These are phyloP conservation scores for Antheraea mylitta DNA, from an alignment of 1,140 invertebrate genomes.

Conservation along the genomic window DNA sequence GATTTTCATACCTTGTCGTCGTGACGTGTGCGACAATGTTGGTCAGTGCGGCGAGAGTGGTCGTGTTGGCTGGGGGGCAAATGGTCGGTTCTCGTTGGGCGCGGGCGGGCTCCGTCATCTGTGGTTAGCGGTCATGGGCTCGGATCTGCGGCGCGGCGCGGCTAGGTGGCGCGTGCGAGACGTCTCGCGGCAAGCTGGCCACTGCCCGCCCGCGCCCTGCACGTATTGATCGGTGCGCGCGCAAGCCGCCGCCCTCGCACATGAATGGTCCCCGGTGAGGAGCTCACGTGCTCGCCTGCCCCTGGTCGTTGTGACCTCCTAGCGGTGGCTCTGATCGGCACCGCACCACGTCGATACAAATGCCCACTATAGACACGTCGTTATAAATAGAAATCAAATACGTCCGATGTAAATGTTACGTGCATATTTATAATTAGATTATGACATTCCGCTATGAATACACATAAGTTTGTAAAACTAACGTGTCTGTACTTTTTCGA, in stretches of 20 bases:
- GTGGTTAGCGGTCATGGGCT: slow-evolving; percentile 65
- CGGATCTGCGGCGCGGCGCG: slow-evolving; percentile 36
- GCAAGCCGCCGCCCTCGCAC: slow-evolving; percentile 60
- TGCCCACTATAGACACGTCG: not conserved
- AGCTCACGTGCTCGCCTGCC: slow-evolving; percentile 53
- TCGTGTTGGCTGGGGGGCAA: slow-evolving; percentile 46
- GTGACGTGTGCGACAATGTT: slow-evolving; percentile 28
- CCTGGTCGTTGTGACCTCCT: slow-evolving; percentile 31
- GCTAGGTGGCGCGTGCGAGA: slow-evolving; percentile 48
- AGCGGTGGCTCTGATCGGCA: slow-evolving; percentile 14
- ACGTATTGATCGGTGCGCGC: slow-evolving; percentile 67
- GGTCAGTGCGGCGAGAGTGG: slow-evolving; percentile 30
- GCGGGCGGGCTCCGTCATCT: slow-evolving; percentile 67
- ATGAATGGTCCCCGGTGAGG: slow-evolving; percentile 64
- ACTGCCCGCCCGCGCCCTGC: slow-evolving; percentile 47
- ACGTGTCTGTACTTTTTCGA: no score
- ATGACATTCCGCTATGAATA: no score
- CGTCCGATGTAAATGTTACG: not conserved
- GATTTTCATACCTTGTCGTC: slow-evolving; percentile 64
- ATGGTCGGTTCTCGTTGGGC: slow-evolving; percentile 40
- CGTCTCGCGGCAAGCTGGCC: slow-evolving; percentile 60
- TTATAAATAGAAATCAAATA: slow-evolving; percentile 9
- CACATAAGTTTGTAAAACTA: no score
- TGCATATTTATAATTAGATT: no score
- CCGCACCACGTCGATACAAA: slow-evolving; percentile 10